A percentile compares a stretch with the other conserved stretches of the same genome.
Conservation (phyloP, 1,140 invertebrate genomes). For the Heliconius nattereri region DNA sequence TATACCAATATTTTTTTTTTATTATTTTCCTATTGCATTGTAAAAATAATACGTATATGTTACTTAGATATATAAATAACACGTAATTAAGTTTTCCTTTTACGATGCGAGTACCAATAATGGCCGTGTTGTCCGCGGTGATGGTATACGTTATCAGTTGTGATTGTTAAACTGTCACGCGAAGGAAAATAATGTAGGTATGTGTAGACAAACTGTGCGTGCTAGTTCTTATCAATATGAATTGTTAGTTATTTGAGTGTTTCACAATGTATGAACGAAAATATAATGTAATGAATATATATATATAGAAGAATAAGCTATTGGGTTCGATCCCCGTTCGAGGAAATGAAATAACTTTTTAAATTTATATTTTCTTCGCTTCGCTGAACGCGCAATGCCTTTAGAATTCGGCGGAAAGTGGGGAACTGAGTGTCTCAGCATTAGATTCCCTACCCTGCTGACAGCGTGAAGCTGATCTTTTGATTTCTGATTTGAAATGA, state of each 20-base stretch:
- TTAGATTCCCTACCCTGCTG: too few relatives aligned
- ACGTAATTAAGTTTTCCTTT: conserved; percentile 13
- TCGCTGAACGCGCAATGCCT: too few relatives aligned
- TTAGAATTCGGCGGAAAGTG: too few relatives aligned
- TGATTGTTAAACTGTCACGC: conserved; percentile 30
- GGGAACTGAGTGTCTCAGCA: too few relatives aligned
- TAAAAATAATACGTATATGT: not conserved
- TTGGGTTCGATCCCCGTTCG: too few relatives aligned
- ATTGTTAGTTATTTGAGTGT: not conserved
- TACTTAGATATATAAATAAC: conserved; percentile 1
- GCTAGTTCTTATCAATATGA: conserved; percentile 24
- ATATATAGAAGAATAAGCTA: too few relatives aligned
- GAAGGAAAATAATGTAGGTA: not conserved
- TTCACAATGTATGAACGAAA: not conserved
- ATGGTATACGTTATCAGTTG: conserved; percentile 35
- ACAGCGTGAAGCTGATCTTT: too few relatives aligned
- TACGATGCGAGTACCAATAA: conserved; percentile 24
- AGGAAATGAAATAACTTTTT: too few relatives aligned
- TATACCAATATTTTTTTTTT: not conserved
- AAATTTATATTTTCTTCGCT: too few relatives aligned
- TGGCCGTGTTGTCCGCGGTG: conserved; percentile 36
- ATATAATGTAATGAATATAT: too few relatives aligned
- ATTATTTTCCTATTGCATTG: not conserved
- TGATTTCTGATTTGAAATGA: too few relatives aligned
- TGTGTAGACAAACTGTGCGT: conserved; percentile 34